These are phyloP conservation scores for Ostrea edulis DNA, from an alignment of 1,140 invertebrate genomes.

Conservation along the genomic window DNA sequence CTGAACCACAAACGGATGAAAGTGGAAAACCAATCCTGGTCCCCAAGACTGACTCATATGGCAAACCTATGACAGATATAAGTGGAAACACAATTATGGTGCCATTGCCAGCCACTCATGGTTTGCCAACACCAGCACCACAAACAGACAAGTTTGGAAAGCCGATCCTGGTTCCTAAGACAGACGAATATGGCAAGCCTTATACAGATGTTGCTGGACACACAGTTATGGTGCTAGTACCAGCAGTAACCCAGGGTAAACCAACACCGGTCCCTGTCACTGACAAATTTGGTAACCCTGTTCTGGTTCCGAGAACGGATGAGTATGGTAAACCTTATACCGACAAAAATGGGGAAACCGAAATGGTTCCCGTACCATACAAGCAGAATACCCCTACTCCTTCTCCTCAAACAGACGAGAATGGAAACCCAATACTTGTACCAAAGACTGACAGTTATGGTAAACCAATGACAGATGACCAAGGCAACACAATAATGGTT, in stretches of 20 bases:
- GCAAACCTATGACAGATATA: conserved; percentile 18
- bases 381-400: conserved; percentile 19
- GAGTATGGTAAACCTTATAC: conserved; percentile 17
- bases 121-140: conserved; percentile 41
- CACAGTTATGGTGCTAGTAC: conserved; percentile 8
- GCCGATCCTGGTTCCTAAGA: conserved; percentile 25
- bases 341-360: conserved; percentile 2
- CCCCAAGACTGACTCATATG: not conserved
- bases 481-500: conserved; percentile 7
- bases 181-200: conserved; percentile 46
- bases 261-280: conserved; percentile 38
- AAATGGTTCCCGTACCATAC: conserved; percentile 4
- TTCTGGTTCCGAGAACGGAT: conserved; percentile 13
- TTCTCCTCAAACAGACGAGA: conserved; percentile 33
- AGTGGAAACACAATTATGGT: conserved; percentile 42
- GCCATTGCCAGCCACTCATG: conserved; percentile 31
- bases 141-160: conserved; percentile 44
- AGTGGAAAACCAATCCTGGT: conserved; percentile 30
- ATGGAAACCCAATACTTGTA: conserved; percentile 1
- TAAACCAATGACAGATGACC: conserved; percentile 40
- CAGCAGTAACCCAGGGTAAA: not conserved
- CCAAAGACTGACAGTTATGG: conserved; percentile 25
- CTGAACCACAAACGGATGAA: conserved; percentile 43
- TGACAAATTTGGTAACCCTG: conserved; percentile 21
- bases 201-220: conserved; percentile 9